Conservation (phyloP, 2,113 vertebrate genomes). For the Myodes glareolus region DNA sequence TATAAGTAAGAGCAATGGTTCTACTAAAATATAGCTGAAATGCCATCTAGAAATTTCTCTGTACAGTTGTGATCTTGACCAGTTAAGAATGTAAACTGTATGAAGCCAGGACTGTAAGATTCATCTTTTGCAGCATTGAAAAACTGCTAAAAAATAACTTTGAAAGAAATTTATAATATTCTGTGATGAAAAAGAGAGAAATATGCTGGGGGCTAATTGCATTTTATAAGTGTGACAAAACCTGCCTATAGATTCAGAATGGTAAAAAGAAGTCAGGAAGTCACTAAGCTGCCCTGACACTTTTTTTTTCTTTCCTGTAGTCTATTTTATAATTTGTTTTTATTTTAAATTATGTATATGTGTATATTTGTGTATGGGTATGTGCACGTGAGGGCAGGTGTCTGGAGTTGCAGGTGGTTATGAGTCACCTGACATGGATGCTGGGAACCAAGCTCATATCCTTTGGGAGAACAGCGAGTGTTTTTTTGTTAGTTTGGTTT, state of each 20-base stretch:
- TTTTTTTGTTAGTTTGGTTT: neutral
- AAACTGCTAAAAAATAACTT: neutral
- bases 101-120: neutral
- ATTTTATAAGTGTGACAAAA: conserved; percentile 80
- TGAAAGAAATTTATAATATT: conserved; percentile 57
- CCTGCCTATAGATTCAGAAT: conserved; percentile 79
- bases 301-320: conserved; percentile 33
- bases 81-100: conserved; percentile 14
- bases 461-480: neutral
- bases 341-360: neutral
- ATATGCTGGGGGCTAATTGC: conserved; percentile 65
- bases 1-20: neutral
- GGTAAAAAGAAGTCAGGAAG: conserved; percentile 56
- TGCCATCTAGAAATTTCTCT: neutral
- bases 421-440: neutral
- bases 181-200: conserved; percentile 50
- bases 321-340: neutral
- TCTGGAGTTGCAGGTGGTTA: neutral
- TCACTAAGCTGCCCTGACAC: conserved; percentile 62
- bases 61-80: neutral
- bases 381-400: neutral
- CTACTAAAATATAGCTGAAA: conserved; percentile 16
- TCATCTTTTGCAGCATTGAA: conserved; percentile 25
- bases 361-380: neutral
- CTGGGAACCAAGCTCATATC: neutral